Percentiles rank a stretch among this genome's conserved stretches.
Conservation (phyloP, 2,888 invertebrate species). For the Dichetophora obliterata region DNA sequence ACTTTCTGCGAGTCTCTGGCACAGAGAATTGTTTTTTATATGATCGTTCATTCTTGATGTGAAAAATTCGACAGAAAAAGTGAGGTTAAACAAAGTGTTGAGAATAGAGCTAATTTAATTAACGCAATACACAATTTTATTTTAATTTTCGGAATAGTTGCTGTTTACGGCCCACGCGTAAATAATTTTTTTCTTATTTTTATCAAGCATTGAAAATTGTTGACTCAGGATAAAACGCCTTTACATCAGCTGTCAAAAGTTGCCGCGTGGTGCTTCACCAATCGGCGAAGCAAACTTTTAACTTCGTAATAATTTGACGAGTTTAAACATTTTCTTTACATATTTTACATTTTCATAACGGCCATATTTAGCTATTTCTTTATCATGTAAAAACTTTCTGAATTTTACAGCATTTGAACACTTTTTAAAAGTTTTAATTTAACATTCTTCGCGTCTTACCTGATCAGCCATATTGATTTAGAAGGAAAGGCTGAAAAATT, state of each 20-base stretch:
- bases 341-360: constrained; percentile 28
- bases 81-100: constrained; percentile 57
- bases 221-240: neutral
- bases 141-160: too few relatives aligned
- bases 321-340: neutral
- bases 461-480: constrained; percentile 84
- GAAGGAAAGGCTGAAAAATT: constrained; percentile 63
- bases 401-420: constrained; percentile 27
- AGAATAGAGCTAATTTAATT: neutral
- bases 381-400: constrained; percentile 10
- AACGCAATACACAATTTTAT: neutral
- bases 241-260: neutral
- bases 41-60: constrained; percentile 86
- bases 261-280: neutral
- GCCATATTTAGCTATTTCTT: constrained; percentile 41
- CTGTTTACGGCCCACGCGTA: too few relatives aligned
- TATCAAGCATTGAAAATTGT: too few relatives aligned
- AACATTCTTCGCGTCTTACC: constrained; percentile 72
- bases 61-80: constrained; percentile 50
- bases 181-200: too few relatives aligned
- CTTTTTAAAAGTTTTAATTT: constrained; percentile 31
- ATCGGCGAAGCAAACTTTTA: neutral
- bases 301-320: neutral
- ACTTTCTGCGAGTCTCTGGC: constrained; percentile 93
- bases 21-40: constrained; percentile 98